phyloP scores from a whole-genome alignment of 2,797 vertebrate species.

The Ctenopoma multispine region DNA sequence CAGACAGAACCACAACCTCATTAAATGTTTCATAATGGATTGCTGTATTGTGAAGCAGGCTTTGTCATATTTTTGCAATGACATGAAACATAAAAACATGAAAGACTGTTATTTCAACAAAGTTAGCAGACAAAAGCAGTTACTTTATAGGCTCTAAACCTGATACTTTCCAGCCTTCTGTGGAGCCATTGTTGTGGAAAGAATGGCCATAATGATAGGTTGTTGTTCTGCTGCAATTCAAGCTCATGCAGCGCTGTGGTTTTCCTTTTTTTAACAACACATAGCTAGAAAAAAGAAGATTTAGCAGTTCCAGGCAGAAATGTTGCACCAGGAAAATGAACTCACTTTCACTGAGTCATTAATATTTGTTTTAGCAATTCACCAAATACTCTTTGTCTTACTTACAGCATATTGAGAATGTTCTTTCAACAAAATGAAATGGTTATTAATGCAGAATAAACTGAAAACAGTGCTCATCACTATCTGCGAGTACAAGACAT shows the following conservation, averaged over 20 bases:
- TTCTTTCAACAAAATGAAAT: slow-evolving; percentile 5
- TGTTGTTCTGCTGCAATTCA: slow-evolving; percentile 21
- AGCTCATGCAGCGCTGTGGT: slow-evolving; percentile 18
- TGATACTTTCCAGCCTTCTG: slow-evolving; percentile 7
- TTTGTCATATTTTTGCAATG: not conserved
- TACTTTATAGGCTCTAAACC: slow-evolving; percentile 6
- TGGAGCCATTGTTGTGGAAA: slow-evolving; percentile 30
- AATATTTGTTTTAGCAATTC: too few relatives aligned
- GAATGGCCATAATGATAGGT: slow-evolving; percentile 27
- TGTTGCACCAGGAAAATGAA: slow-evolving; percentile 8
- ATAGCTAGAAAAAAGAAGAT: not conserved
- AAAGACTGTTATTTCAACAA: not conserved
- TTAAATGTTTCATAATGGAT: too few relatives aligned
- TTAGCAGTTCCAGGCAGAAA: slow-evolving; percentile 16
- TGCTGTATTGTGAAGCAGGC: not conserved
- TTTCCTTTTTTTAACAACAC: slow-evolving; percentile 30
- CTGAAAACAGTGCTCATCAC: not conserved
- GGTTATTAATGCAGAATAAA: slow-evolving; percentile 8
- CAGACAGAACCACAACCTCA: too few relatives aligned
- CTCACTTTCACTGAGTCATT: not conserved
- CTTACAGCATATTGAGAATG: not conserved
- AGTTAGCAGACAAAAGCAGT: not conserved
- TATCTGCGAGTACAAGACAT: not conserved
- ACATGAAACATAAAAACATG: not conserved
- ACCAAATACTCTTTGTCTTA: not conserved